phyloP scores from a whole-genome alignment of 2,113 vertebrate species.

The Bothrops jararaca region DNA sequence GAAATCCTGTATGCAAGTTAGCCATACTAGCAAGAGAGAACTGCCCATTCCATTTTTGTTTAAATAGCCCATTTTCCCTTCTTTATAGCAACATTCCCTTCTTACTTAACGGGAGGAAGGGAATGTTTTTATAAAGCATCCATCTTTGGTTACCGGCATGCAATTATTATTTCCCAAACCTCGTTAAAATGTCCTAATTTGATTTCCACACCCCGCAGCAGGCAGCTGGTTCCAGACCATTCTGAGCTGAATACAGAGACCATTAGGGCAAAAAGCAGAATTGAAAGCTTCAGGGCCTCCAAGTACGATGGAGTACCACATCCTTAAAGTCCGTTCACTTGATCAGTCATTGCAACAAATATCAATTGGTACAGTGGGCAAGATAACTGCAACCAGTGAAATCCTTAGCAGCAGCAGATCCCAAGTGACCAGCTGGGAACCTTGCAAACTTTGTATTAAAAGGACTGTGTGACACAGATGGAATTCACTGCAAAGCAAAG shows the following conservation, averaged over 20 bases:
- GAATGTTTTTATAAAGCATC: not conserved
- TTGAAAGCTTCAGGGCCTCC: too few species aligned
- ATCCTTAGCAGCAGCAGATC: not conserved
- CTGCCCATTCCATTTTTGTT: not conserved
- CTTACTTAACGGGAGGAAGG: not conserved
- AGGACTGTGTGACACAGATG: too few species aligned
- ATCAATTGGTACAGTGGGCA: not conserved
- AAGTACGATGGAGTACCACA: not conserved
- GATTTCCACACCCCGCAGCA: not conserved
- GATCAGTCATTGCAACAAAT: not conserved
- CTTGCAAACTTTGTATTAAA: not conserved
- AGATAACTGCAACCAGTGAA: not conserved
- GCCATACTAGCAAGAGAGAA: not conserved
- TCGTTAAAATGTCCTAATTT: not conserved
- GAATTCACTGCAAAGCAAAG: not conserved
- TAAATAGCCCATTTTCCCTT: not conserved
- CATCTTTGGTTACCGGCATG: not conserved
- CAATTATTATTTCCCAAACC: not conserved
- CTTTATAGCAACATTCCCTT: not conserved
- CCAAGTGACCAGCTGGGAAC: not conserved
- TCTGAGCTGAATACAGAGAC: not conserved
- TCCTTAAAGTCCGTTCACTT: not conserved
- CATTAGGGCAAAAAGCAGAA: not conserved
- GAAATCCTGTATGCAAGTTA: not conserved
- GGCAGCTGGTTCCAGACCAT: not conserved